These are phyloP conservation scores for Diplodus puntazzo DNA, from an alignment of 2,797 vertebrate genomes.

Conservation along the genomic window DNA sequence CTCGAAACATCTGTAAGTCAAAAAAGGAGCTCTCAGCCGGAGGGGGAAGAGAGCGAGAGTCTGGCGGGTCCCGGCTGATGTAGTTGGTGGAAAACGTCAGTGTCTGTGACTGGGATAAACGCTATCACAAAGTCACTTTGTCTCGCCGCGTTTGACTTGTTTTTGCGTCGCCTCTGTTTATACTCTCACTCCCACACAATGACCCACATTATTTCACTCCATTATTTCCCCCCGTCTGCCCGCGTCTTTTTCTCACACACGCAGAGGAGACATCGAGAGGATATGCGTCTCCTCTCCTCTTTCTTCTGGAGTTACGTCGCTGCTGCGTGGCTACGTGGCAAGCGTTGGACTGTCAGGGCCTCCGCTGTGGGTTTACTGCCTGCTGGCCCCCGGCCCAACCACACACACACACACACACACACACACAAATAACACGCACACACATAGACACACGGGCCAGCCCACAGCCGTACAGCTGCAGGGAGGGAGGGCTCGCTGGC, in stretches of 20 bases:
- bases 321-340: slow-evolving; percentile 78
- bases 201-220: slow-evolving; percentile 43
- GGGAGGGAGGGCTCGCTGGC: slow-evolving; percentile 68
- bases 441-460: slow-evolving; percentile 38
- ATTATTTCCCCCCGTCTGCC: background rate
- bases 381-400: slow-evolving; percentile 75
- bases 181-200: slow-evolving; percentile 31
- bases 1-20: slow-evolving; percentile 36
- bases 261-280: background rate
- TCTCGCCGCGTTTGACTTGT: slow-evolving; percentile 21
- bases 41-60: slow-evolving; percentile 11
- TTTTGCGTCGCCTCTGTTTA: slow-evolving; percentile 30
- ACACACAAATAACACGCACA: slow-evolving; percentile 32
- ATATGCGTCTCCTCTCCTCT: slow-evolving; percentile 9
- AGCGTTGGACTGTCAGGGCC: slow-evolving; percentile 70
- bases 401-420: slow-evolving; percentile 49
- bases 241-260: slow-evolving; percentile 1
- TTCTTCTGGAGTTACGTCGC: slow-evolving; percentile 54
- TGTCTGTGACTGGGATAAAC: slow-evolving; percentile 43
- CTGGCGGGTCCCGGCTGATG: slow-evolving; percentile 43
- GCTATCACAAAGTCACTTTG: slow-evolving; percentile 49
- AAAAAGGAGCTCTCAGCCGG: slow-evolving; percentile 14
- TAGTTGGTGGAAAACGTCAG: slow-evolving; percentile 49
- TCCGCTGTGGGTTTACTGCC: slow-evolving; percentile 78
- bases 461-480: slow-evolving; percentile 74